Evolutionary conservation across 2,113 vertebrate genomes (phyloP).

Genomic region (Bungarus multicinctus): DNA sequence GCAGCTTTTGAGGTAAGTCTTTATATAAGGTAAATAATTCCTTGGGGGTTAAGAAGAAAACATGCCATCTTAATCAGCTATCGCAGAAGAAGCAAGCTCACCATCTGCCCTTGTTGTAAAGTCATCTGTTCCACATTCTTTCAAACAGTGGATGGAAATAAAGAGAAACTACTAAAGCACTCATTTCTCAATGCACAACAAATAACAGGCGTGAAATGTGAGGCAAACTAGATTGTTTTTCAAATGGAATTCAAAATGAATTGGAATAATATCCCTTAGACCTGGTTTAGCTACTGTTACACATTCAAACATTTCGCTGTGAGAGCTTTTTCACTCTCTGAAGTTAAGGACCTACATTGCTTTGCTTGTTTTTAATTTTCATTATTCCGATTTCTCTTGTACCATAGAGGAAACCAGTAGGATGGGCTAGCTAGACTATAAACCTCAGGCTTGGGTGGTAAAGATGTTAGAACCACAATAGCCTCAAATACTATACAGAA

Average conservation of each 20-base stretch:
- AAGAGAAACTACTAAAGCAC: neutral
- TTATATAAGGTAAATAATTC: slow-evolving; percentile 6
- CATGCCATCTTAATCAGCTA: neutral
- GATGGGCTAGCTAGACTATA: neutral
- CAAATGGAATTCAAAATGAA: neutral
- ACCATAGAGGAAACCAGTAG: neutral
- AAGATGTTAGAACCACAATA: neutral
- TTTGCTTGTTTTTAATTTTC: neutral
- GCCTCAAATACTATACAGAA: neutral
- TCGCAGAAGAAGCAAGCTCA: slow-evolving; percentile 30
- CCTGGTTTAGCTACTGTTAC: neutral
- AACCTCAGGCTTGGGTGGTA: neutral
- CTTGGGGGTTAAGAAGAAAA: slow-evolving; percentile 20
- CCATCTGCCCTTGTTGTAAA: slow-evolving; percentile 55
- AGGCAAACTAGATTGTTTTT: neutral
- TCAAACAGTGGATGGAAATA: slow-evolving; percentile 16
- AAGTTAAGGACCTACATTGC: neutral
- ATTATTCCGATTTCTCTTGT: neutral
- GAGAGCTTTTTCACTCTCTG: neutral
- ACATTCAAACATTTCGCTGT: neutral
- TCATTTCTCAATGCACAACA: neutral
- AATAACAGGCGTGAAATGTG: neutral
- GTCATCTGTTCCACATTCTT: slow-evolving; percentile 37
- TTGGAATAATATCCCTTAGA: neutral
- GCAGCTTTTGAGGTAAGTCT: slow-evolving; percentile 1